Evolutionary conservation across 2,797 vertebrate species (phyloP).

Genomic region (Otolemur crassicaudatus): DNA sequence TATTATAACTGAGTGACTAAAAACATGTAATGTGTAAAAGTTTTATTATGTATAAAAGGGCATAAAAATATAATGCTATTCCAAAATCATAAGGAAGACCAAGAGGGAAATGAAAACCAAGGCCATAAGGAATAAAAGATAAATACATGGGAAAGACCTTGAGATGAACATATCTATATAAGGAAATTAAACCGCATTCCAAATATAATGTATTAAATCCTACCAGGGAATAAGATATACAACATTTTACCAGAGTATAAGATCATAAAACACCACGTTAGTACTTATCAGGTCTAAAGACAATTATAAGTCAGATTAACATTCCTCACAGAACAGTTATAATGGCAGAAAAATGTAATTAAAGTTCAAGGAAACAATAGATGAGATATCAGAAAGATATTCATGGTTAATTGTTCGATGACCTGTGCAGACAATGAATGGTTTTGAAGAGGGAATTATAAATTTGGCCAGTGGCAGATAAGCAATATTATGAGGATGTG

Average conservation of each 20-base stretch:
- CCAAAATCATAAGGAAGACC: background rate
- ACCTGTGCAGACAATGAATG: background rate
- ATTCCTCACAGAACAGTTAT: background rate
- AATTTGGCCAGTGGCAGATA: background rate
- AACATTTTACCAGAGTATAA: background rate
- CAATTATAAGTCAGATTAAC: slow-evolving; percentile 42
- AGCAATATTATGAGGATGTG: background rate
- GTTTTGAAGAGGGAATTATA: slow-evolving; percentile 31
- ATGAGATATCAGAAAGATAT: slow-evolving; percentile 36
- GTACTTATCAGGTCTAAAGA: background rate
- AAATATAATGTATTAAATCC: background rate
- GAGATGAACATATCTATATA: background rate
- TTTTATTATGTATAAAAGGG: background rate
- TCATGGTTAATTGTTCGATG: slow-evolving; percentile 36
- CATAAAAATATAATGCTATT: background rate
- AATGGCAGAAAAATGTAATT: slow-evolving; percentile 24
- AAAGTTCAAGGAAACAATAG: slow-evolving; percentile 33
- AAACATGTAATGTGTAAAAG: background rate
- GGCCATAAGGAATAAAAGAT: background rate
- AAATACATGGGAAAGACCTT: background rate
- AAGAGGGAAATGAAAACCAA: background rate
- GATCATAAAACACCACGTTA: background rate
- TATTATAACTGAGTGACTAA: background rate
- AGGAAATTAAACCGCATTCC: background rate
- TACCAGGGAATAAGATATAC: background rate